A percentile compares a stretch with the other conserved stretches of the same genome.
Evolutionary conservation across 2,888 invertebrate genomes (phyloP).

Genomic region (Lottia gigantea): DNA sequence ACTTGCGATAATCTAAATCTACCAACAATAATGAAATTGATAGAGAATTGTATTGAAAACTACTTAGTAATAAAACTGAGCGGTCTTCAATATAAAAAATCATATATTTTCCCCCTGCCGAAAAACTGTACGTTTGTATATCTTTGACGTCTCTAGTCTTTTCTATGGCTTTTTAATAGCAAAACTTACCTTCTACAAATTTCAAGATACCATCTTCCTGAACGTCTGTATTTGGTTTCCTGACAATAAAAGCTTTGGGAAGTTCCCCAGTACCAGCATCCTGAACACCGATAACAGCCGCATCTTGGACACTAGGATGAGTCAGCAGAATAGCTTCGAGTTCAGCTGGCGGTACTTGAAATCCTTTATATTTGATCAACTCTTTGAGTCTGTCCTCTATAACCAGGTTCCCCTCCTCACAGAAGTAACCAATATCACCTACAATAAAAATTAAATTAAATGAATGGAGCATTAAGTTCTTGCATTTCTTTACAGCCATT

Average conservation of each 20-base stretch:
- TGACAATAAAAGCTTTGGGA: slow-evolving; percentile 81
- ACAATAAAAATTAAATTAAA: slow-evolving; percentile 46
- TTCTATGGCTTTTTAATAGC: no score
- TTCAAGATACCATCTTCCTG: slow-evolving; percentile 73
- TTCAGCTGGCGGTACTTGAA: slow-evolving; percentile 89
- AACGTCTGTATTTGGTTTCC: slow-evolving; percentile 67
- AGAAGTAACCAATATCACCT: slow-evolving; percentile 85
- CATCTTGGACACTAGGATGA: slow-evolving; percentile 79
- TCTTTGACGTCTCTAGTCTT: no score
- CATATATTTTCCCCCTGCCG: no score
- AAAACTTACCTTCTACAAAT: slow-evolving; percentile 40
- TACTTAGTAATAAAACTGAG: no score
- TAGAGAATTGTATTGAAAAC: no score
- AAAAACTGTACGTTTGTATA: no score
- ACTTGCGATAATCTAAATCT: no score
- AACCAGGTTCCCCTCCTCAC: slow-evolving; percentile 82
- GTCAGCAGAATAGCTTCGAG: slow-evolving; percentile 82
- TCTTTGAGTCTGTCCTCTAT: slow-evolving; percentile 89
- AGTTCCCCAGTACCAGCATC: slow-evolving; percentile 76
- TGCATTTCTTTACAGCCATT: no score
- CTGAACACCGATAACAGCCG: slow-evolving; percentile 80
- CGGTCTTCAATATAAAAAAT: no score
- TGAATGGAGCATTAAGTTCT: no score
- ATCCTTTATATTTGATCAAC: slow-evolving; percentile 90
- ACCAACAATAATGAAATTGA: no score